These are phyloP conservation scores for Myotis davidii DNA, from an alignment of 2,113 vertebrate genomes.

Conservation along the genomic window DNA sequence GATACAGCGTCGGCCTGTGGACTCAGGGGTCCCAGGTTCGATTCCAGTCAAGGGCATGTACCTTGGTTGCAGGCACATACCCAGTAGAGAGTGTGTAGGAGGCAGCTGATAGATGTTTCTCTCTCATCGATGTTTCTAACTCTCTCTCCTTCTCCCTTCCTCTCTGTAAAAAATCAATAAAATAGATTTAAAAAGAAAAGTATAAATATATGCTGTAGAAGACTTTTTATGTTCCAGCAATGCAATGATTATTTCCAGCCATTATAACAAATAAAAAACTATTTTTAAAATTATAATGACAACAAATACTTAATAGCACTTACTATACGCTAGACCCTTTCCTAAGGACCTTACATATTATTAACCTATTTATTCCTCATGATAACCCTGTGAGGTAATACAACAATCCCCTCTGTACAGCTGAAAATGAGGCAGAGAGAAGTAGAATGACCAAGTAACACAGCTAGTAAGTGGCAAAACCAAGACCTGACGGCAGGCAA, in stretches of 20 bases:
- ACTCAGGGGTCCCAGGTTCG: no score
- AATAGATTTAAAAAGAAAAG: neutral
- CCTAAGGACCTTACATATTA: neutral
- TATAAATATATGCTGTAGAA: neutral
- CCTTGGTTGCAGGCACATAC: no score
- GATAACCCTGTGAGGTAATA: neutral
- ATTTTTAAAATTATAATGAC: neutral
- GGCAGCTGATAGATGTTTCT: no score
- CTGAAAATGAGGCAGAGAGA: slow-evolving; percentile 5
- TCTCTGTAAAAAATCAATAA: no score
- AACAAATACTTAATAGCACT: neutral
- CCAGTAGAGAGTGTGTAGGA: no score
- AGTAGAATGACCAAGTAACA: slow-evolving; percentile 27
- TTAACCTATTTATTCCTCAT: neutral
- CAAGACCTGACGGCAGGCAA: neutral
- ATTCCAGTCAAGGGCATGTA: no score
- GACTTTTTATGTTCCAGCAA: neutral
- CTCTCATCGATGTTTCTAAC: no score
- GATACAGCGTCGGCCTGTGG: no score
- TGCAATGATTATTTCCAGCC: neutral
- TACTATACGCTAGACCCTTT: neutral
- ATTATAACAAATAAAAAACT: slow-evolving; percentile 16
- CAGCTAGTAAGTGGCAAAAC: slow-evolving; percentile 4
- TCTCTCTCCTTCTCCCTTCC: no score
- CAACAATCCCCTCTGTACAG: neutral